Evolutionary conservation across 2,888 invertebrate genomes (phyloP).

Genomic region (Drosophila yooni): DNA sequence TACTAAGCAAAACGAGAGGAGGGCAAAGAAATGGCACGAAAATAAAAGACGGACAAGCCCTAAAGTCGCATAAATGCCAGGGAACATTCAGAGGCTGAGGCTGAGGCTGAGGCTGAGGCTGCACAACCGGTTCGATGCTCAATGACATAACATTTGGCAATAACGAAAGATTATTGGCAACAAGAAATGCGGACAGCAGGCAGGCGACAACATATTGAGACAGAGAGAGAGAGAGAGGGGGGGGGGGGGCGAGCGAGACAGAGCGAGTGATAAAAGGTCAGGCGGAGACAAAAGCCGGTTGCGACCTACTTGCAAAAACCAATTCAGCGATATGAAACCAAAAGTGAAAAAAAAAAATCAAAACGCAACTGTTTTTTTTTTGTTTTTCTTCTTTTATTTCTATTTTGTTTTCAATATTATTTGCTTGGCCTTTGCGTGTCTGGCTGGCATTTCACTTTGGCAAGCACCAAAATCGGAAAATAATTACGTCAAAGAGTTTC

Average conservation of each 20-base stretch:
- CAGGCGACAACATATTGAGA: slow-evolving; percentile 5
- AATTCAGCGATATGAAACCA: slow-evolving; percentile 19
- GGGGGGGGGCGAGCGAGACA: not conserved
- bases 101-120: slow-evolving; percentile 18
- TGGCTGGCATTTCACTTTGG: slow-evolving; percentile 67
- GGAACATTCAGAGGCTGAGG: slow-evolving; percentile 50
- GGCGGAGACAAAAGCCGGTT: slow-evolving; percentile 51
- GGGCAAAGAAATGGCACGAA: slow-evolving; percentile 42
- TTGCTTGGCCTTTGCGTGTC: slow-evolving; percentile 57
- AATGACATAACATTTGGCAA: slow-evolving; percentile 75
- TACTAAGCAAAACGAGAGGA: slow-evolving; percentile 3
- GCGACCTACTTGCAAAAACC: slow-evolving; percentile 57
- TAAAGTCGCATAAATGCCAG: slow-evolving; percentile 56
- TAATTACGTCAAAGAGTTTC: slow-evolving; percentile 50
- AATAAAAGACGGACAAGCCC: slow-evolving; percentile 51
- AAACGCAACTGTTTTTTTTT: slow-evolving; percentile 24
- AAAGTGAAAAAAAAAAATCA: slow-evolving; percentile 15
- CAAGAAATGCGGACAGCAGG: slow-evolving; percentile 24
- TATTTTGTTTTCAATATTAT: slow-evolving; percentile 40
- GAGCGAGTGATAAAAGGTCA: slow-evolving; percentile 48
- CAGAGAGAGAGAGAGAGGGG: not conserved
- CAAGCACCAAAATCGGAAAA: slow-evolving; percentile 42
- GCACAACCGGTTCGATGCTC: slow-evolving; percentile 65
- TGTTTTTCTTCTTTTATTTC: slow-evolving; percentile 4
- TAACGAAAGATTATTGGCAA: slow-evolving; percentile 71